Conservation (phyloP, 2,797 vertebrate species). For the Coluber constrictor region DNA sequence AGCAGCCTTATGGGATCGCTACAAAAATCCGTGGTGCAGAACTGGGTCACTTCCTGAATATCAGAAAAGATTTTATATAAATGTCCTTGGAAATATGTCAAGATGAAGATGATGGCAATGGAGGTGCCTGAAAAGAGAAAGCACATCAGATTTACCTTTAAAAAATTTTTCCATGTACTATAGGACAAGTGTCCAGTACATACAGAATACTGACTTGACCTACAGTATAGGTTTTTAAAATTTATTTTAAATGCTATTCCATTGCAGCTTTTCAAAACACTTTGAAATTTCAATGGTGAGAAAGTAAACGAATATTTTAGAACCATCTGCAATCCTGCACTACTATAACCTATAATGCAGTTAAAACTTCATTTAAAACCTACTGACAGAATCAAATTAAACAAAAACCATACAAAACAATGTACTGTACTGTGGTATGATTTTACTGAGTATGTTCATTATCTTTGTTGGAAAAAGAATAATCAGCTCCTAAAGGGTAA, state of each 20-base stretch:
- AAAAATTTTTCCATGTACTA: constrained; percentile 17
- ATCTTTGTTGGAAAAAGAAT: not conserved
- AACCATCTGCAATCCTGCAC: not conserved
- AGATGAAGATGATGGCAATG: constrained; percentile 93
- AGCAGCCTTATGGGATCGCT: constrained; percentile 96
- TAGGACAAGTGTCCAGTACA: constrained; percentile 34
- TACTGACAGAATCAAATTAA: not conserved
- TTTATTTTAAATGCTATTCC: not conserved
- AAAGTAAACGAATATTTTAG: not conserved
- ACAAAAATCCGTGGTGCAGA: constrained; percentile 92
- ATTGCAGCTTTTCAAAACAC: constrained; percentile 31
- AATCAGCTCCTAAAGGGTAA: not conserved
- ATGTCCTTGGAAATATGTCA: constrained; percentile 88
- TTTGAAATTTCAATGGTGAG: not conserved
- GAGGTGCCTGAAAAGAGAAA: constrained; percentile 84
- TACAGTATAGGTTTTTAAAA: not conserved
- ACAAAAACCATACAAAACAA: not conserved
- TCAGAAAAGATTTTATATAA: constrained; percentile 85
- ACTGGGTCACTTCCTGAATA: constrained; percentile 97
- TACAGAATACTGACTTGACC: not conserved
- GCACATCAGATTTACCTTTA: constrained; percentile 60
- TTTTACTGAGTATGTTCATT: not conserved
- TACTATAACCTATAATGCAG: not conserved
- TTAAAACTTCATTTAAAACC: not conserved
- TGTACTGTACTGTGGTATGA: not conserved